phyloP scores from a whole-genome alignment of 2,113 vertebrate genomes.

The Cynocephalus volans region DNA sequence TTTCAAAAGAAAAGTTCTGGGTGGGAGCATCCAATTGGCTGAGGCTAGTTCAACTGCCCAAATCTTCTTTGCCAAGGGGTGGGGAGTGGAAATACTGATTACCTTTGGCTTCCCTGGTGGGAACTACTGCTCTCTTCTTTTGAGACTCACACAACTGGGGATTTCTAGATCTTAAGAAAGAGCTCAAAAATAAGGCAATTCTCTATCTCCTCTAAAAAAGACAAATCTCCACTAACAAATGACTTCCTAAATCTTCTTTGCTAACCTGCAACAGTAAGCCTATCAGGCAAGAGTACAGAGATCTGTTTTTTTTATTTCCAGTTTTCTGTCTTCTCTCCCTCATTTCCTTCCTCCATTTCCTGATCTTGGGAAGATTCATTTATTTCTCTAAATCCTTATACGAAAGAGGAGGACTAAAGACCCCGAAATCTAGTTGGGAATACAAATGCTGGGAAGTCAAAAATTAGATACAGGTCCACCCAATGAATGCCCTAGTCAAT shows the following conservation, averaged over 20 bases:
- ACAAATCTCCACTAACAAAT: slow-evolving; percentile 51
- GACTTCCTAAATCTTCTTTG: slow-evolving; percentile 37
- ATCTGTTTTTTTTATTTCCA: slow-evolving; percentile 39
- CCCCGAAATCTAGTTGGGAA: not conserved
- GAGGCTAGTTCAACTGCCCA: not conserved
- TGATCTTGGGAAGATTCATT: slow-evolving; percentile 32
- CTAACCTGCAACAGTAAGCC: slow-evolving; percentile 1
- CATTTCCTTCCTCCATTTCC: slow-evolving; percentile 60
- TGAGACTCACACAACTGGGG: not conserved
- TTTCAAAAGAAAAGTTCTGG: not conserved
- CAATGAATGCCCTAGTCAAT: not conserved
- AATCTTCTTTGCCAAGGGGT: not conserved
- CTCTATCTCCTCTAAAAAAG: slow-evolving; percentile 1
- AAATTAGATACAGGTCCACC: not conserved
- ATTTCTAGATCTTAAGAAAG: slow-evolving; percentile 38
- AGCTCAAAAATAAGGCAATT: slow-evolving; percentile 30
- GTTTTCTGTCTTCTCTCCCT: slow-evolving; percentile 36
- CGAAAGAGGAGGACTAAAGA: slow-evolving; percentile 26
- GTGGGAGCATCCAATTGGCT: slow-evolving; percentile 5
- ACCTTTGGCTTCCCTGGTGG: slow-evolving; percentile 33
- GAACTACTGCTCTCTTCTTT: slow-evolving; percentile 42
- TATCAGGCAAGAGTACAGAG: slow-evolving; percentile 13
- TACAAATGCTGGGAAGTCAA: not conserved
- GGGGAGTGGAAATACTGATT: not conserved
- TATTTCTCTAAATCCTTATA: slow-evolving; percentile 57